phyloP scores from a whole-genome alignment of 2,888 invertebrate genomes.

The Ophion obscuratus region DNA sequence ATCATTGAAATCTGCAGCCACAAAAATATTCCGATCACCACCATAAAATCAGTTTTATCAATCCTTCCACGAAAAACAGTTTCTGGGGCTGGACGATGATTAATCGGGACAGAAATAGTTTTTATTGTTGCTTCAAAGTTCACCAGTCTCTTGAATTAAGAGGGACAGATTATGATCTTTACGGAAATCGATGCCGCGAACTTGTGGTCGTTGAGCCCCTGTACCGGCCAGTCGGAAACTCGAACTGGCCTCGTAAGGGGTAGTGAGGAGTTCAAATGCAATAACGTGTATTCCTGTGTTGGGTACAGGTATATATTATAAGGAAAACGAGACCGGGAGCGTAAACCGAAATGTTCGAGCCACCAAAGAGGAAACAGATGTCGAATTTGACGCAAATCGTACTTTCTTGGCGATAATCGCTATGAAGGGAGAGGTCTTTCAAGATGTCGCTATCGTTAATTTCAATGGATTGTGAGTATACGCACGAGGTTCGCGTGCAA shows the following conservation, averaged over 20 bases:
- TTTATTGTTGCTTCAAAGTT: too few species aligned
- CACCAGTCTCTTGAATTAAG: too few species aligned
- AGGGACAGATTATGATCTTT: not conserved
- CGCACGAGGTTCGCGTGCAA: not conserved
- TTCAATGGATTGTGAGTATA: constrained; percentile 3
- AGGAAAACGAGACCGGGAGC: not conserved
- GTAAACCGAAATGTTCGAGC: not conserved
- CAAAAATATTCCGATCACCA: too few species aligned
- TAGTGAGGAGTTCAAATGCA: too few species aligned
- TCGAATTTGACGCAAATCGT: not conserved
- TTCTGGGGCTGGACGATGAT: too few species aligned
- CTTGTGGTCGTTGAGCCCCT: too few species aligned
- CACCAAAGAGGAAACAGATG: not conserved
- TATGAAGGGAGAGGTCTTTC: not conserved
- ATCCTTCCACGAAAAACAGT: too few species aligned
- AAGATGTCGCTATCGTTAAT: not conserved
- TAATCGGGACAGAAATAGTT: too few species aligned
- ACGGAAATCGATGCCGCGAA: too few species aligned
- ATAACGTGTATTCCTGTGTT: not conserved
- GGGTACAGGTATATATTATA: not conserved
- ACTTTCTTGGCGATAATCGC: constrained; percentile 7
- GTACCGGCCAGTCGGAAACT: too few species aligned
- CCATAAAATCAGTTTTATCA: too few species aligned
- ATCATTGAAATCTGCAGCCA: not conserved
- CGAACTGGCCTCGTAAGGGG: too few species aligned